These are phyloP conservation scores for Diplodus puntazzo DNA, from an alignment of 2,797 vertebrate genomes.

Conservation along the genomic window DNA sequence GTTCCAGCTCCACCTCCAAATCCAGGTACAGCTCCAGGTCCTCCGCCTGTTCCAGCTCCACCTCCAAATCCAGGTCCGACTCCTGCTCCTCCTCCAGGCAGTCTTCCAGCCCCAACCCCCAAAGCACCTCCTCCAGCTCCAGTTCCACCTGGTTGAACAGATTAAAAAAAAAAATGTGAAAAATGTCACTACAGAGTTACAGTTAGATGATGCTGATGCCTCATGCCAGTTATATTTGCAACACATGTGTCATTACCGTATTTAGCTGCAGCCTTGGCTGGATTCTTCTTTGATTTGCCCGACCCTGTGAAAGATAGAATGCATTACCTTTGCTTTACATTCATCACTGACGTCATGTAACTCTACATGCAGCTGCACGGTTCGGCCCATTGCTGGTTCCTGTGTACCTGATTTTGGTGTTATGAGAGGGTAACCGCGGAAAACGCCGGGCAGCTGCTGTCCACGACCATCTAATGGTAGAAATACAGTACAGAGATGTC, in stretches of 20 bases:
- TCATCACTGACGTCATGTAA: neutral
- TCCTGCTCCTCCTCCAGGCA: constrained; percentile 57
- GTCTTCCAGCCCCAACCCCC: constrained; percentile 56
- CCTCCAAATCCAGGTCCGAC: constrained; percentile 51
- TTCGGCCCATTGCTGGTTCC: neutral
- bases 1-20: constrained; percentile 51
- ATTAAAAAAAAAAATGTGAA: too few species aligned
- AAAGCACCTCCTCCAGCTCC: constrained; percentile 66
- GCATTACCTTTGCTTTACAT: neutral
- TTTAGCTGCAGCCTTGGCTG: constrained; percentile 82
- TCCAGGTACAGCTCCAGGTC: constrained; percentile 56
- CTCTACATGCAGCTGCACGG: neutral
- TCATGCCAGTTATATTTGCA: constrained; percentile 2
- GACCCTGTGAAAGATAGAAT: constrained; percentile 59
- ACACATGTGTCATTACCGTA: constrained; percentile 75
- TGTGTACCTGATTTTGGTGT: constrained; percentile 93
- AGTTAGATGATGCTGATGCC: neutral
- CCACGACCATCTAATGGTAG: constrained; percentile 87
- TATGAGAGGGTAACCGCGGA: constrained; percentile 96
- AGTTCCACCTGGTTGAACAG: constrained; percentile 59
- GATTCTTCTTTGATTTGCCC: constrained; percentile 83
- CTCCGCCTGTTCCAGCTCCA: constrained; percentile 50
- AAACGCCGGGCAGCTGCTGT: constrained; percentile 91
- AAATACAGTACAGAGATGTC: constrained; percentile 41
- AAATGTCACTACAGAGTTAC: neutral